Conservation (phyloP, 2,797 vertebrate species). For the Xiphophorus birchmanni region DNA sequence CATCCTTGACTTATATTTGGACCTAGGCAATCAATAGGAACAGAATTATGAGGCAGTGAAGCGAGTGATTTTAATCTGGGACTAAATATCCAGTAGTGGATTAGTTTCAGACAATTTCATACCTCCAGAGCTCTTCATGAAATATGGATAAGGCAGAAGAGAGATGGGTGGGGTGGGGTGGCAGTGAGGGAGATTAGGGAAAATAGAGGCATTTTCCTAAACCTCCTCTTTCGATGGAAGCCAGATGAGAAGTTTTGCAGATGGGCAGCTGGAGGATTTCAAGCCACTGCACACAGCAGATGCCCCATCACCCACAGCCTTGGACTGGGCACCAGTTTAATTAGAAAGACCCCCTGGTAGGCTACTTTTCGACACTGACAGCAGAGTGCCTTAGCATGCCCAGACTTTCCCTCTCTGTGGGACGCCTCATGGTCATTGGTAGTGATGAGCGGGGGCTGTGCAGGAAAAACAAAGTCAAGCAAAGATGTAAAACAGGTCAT, state of each 20-base stretch:
- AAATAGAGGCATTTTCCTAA: conserved; percentile 81
- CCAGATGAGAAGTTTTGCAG: conserved; percentile 78
- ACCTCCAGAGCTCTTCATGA: conserved; percentile 84
- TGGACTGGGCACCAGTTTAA: conserved; percentile 79
- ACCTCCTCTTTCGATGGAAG: conserved; percentile 63
- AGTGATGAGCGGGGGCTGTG: conserved; percentile 56
- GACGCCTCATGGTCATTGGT: conserved; percentile 68
- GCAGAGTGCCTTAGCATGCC: conserved; percentile 64
- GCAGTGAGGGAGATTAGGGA: conserved; percentile 73
- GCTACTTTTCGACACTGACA: conserved; percentile 73
- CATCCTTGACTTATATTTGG: conserved; percentile 80
- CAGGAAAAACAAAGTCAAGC: conserved; percentile 54
- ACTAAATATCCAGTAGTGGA: conserved; percentile 88
- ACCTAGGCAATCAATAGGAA: conserved; percentile 81
- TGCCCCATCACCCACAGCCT: conserved; percentile 66
- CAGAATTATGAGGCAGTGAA: conserved; percentile 82
- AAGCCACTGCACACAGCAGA: conserved; percentile 70
- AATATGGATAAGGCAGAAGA: conserved; percentile 84
- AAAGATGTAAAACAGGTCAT: conserved; percentile 55
- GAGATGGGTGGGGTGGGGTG: conserved; percentile 20
- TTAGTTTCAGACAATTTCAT: conserved; percentile 85
- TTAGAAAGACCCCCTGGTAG: conserved; percentile 80
- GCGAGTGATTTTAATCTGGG: conserved; percentile 87
- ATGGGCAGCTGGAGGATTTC: conserved; percentile 77
- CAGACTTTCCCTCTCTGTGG: conserved; percentile 61